Evolutionary conservation across 2,797 vertebrate species (phyloP), one percentile per base, ranked within the genome.

Genomic region (Enteromius trimaculatus): DNA sequence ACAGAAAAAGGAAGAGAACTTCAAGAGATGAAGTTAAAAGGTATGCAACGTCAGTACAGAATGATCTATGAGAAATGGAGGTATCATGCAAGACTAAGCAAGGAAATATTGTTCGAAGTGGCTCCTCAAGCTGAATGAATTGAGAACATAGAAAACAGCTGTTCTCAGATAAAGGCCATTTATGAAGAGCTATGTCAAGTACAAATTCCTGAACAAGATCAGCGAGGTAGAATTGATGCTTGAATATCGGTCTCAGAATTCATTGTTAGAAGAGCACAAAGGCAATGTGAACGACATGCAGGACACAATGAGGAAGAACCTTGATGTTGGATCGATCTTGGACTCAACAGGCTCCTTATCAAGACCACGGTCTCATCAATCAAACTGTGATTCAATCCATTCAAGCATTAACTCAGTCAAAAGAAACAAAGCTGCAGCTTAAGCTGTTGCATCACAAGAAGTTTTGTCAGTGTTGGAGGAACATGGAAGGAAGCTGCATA

Each of bases 111-210:
- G 64, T 66, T 14, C 0, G 64, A 66, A 34, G 31, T 19, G 1
- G 49, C 77, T 14, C 85, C 80, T 0, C 1, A 86, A 88, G 23
- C 26, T 86, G 9, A 85, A 78, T 26, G 82, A 3, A 85, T 71
- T 69, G 42, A 76, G 3, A 86, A 82, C 11, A 79, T 87, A 0
- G 4, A 87, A 51, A 1, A 1, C 5, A 76, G 53, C 13, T 76
- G 78, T 29, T 77, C 69, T 21, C 70, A 80, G 23, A 53, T 86
- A 31, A 60, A 82, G 9, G 13, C 0, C 1, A 44, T 82, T 65
- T 87, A 84, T 82, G 74, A 87, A 77, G 78, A 87, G n/a, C 21
- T 87, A 26, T 39, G 69, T 76, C 0, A 2, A 53, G n/a, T 85
- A 2, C 80, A 87, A 44, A 80, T 75, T 77, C 86, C 86, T 77